Base-by-base conservation (phyloP, 2,797 vertebrate genomes). In the Phoebastria nigripes region DNA sequence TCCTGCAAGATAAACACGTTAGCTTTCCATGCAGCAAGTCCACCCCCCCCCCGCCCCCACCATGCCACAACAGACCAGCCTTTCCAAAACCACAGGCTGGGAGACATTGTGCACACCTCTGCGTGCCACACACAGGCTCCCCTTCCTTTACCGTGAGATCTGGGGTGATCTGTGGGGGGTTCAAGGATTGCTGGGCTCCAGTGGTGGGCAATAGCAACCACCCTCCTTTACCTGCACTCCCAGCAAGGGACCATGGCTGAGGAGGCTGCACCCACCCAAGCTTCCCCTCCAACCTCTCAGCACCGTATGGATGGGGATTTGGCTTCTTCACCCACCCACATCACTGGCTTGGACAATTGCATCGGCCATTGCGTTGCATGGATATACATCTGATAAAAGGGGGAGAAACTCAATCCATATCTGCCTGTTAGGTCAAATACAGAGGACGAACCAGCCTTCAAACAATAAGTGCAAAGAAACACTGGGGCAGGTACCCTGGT, bases 201-300 rank as follows among this genome's bases (percentile, higher is more conserved):
- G n/a, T 4, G 18, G 18, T 17, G 16, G 28, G n/a, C 39, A 59
- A 29, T 1, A 70, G 31, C 0, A 0, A 70, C 12, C 56, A 31
- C 6, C 2, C 33, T 62, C 12, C 42, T 69, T 35, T 20, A 55
- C 42, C 47, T 39, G 33, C 21, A 17, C 20, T 39, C 20, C 49
- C 46, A 71, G 35, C 52, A 42, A 15, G 24, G 4, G 11, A 63
- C 8, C 37, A 28, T 1, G 1, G 20, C 17, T 15, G 44, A 47
- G 63, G 31, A 54, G 46, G n/a, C 12, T 71, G 65, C 31, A 35
- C 11, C 25, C 18, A 42, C 28, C 39, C 13, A 29, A 77, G 26
- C 29, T 35, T 56, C 51, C 26, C n/a, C 16, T 55, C 55, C 35
- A 49, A 11, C 41, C 31, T 54, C 55, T 65, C 25, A 21, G 65